phyloP scores from a whole-genome alignment of 2,113 vertebrate genomes.

The Periophthalmus modestus region DNA sequence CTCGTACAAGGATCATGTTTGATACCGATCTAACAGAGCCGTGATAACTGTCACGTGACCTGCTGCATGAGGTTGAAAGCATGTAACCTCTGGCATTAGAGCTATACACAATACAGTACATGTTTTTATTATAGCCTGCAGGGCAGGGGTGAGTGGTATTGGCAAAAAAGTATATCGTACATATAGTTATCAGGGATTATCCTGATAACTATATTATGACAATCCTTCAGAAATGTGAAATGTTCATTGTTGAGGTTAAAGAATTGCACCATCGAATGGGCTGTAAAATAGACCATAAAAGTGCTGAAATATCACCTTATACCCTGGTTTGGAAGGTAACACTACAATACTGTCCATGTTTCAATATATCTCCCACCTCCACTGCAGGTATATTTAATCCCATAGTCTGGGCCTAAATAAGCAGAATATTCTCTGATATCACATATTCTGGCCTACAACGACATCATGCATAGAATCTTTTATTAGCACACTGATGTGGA shows the following conservation, averaged over 20 bases:
- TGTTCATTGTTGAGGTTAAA: too few species aligned
- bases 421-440: slow-evolving; percentile 30
- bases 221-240: not conserved
- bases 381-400: not conserved
- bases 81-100: not conserved
- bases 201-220: too few species aligned
- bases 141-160: not conserved
- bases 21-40: not conserved
- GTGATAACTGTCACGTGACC: not conserved
- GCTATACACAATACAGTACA: not conserved
- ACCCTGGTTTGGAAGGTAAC: too few species aligned
- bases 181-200: too few species aligned
- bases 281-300: not conserved
- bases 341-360: not conserved
- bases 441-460: slow-evolving; percentile 22
- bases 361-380: not conserved
- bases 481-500: slow-evolving; percentile 44
- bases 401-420: slow-evolving; percentile 12
- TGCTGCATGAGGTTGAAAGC: not conserved
- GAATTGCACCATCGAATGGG: not conserved
- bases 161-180: too few species aligned
- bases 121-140: not conserved
- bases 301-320: not conserved
- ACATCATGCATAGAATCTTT: slow-evolving; percentile 44
- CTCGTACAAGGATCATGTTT: not conserved